Percentiles rank a stretch among this genome's conserved stretches.
Conservation (phyloP, 1,140 invertebrate genomes). For the Micrasema longulum region DNA sequence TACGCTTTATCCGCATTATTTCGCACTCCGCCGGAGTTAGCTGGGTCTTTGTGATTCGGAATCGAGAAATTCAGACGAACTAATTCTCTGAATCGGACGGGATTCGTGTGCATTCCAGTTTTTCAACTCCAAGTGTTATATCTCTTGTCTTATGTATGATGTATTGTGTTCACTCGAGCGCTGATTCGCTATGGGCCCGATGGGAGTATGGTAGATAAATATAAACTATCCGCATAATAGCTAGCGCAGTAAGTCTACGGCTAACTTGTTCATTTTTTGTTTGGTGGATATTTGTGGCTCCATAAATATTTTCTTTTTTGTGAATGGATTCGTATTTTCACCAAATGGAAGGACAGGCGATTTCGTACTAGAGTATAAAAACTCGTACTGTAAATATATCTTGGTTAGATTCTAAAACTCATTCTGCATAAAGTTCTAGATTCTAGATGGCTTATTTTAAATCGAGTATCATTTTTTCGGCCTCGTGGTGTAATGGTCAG, state of each 20-base stretch:
- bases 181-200: neutral
- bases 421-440: too few relatives aligned
- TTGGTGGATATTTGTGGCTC: slow-evolving; percentile 1
- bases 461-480: too few relatives aligned
- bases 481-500: too few relatives aligned
- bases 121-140: slow-evolving; percentile 4
- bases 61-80: slow-evolving; percentile 16
- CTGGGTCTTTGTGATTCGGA: slow-evolving; percentile 9
- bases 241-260: neutral
- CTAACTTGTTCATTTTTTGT: too few relatives aligned
- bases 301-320: slow-evolving; percentile 22
- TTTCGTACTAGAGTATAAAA: too few relatives aligned
- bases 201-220: slow-evolving; percentile 8
- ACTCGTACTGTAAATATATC: too few relatives aligned
- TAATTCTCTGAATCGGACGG: slow-evolving; percentile 25
- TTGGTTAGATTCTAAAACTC: too few relatives aligned
- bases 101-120: slow-evolving; percentile 38
- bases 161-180: slow-evolving; percentile 7
- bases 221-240: neutral
- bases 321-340: slow-evolving; percentile 16
- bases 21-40: slow-evolving; percentile 14
- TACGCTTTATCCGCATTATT: slow-evolving; percentile 34
- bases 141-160: slow-evolving; percentile 14
- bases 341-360: too few relatives aligned
- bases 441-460: too few relatives aligned